Conservation (phyloP, 2,888 invertebrate genomes). For the Cheilosia impressa region DNA sequence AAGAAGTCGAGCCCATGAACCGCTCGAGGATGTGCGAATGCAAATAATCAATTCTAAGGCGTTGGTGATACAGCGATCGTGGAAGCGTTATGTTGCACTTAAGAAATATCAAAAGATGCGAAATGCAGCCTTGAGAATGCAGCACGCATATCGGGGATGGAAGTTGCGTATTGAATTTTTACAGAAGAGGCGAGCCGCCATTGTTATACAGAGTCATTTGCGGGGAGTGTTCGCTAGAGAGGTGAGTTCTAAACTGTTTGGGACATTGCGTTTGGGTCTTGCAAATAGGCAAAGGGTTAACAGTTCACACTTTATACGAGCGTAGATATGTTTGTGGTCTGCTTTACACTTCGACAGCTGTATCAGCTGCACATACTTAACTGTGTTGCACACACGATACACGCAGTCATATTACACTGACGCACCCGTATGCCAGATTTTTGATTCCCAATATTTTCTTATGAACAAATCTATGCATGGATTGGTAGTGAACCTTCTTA, state of each 20-base stretch:
- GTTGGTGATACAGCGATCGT: constrained; percentile 90
- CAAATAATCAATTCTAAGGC: constrained; percentile 89
- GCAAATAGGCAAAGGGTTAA: too few species aligned
- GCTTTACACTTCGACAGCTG: too few species aligned
- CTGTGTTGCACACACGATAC: too few species aligned
- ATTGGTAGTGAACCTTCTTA: too few species aligned
- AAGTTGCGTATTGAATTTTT: constrained; percentile 92
- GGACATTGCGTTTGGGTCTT: neutral
- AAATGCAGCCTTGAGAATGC: constrained; percentile 89
- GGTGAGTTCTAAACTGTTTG: constrained; percentile 82
- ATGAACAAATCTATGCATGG: too few species aligned
- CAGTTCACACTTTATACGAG: too few species aligned
- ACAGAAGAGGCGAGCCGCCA: constrained; percentile 91
- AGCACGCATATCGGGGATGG: constrained; percentile 94
- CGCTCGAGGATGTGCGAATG: constrained; percentile 91
- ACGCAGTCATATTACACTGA: too few species aligned
- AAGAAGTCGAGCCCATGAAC: constrained; percentile 91
- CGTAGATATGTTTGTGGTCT: too few species aligned
- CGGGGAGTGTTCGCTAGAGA: constrained; percentile 96
- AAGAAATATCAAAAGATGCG: constrained; percentile 88
- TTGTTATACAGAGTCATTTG: constrained; percentile 93
- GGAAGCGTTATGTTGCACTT: constrained; percentile 87
- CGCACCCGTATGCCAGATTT: too few species aligned
- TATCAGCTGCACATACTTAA: too few species aligned
- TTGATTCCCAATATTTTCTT: too few species aligned